phyloP scores from a whole-genome alignment of 2,113 vertebrate genomes.

The Diphyllodes magnificus region DNA sequence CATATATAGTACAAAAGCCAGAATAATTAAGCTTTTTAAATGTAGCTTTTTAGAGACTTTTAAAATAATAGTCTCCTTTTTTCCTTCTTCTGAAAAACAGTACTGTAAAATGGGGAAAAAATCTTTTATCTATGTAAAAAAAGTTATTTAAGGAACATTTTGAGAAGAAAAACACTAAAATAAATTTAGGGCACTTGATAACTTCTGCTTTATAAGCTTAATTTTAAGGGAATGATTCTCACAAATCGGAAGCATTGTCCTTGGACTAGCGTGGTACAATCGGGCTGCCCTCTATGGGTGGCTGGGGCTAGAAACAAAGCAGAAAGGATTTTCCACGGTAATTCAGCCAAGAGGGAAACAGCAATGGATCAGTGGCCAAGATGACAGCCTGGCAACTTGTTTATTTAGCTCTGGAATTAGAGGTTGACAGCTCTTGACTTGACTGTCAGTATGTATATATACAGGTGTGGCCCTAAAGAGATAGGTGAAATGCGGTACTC shows the following conservation, averaged over 20 bases:
- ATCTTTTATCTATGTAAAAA: not conserved
- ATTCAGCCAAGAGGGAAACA: not conserved
- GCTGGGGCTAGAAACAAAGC: not conserved
- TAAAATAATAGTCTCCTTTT: fast-evolving
- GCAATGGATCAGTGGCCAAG: not conserved
- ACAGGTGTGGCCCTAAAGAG: not conserved
- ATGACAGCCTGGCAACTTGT: not conserved
- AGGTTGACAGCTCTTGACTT: not conserved
- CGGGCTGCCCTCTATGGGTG: conserved; percentile 36
- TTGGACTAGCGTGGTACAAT: not conserved
- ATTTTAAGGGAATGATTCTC: not conserved
- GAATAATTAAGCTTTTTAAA: not conserved
- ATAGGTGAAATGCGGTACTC: not conserved
- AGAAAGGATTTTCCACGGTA: not conserved
- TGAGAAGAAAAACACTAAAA: not conserved
- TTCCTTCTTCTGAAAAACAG: not conserved
- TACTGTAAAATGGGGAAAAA: not conserved
- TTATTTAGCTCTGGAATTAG: not conserved
- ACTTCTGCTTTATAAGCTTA: not conserved
- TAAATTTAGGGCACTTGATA: not conserved
- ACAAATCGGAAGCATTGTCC: not conserved
- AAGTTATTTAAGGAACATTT: not conserved
- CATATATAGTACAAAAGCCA: not conserved
- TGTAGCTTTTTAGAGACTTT: not conserved
- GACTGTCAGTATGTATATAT: not conserved